Base-by-base conservation (phyloP, 2,113 vertebrate genomes). In the Pheucticus melanocephalus region DNA sequence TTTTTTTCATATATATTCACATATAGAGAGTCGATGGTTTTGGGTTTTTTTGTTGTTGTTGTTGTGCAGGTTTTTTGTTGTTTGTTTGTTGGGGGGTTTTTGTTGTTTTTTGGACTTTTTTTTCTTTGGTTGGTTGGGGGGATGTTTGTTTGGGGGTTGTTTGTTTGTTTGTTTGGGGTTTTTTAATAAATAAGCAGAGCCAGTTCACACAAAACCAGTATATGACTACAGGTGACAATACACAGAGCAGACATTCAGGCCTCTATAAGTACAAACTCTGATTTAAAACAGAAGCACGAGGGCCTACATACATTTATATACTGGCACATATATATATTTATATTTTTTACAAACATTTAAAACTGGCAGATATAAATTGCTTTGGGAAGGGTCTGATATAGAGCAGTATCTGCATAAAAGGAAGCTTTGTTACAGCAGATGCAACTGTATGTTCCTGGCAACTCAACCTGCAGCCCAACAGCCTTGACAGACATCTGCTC, bases 401-500 rank as follows among this genome's bases (percentile, higher is more conserved):
- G 20, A 69, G 59, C 35, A 66, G 42, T 10, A 61, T 12, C 20
- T 19, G 17, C 37, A 25, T 0, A 76, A 50, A 56, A 73, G 23
- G 51, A 75, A 75, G 25, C 9, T 66, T 78, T 79, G 35, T 51
- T 71, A 70, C 33, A 59, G 54, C 16, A 78, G 20, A 50, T 31
- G 11, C 15, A 73, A 48, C 25, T 21, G 10, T 6, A 6, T 19
- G 16, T 10, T 64, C 44, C 75, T 37, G 33, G 30, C 24, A 87
- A 61, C n/a, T 56, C 48, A 65, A 69, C 22, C 18, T 44, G 56
- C 23, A 75, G 57, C 30, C 21, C 37, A 66, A 22, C 48, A 57
- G 68, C 25, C 53, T 42, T 0, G 0, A 42, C 23, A 83, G 25
- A 18, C 1, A 42, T 11, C 33, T 63, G 6, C 33, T 68, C 28